A percentile compares a stretch with the other conserved stretches of the same genome.
Conservation (phyloP, 2,888 invertebrate genomes). For the Biston betularia region DNA sequence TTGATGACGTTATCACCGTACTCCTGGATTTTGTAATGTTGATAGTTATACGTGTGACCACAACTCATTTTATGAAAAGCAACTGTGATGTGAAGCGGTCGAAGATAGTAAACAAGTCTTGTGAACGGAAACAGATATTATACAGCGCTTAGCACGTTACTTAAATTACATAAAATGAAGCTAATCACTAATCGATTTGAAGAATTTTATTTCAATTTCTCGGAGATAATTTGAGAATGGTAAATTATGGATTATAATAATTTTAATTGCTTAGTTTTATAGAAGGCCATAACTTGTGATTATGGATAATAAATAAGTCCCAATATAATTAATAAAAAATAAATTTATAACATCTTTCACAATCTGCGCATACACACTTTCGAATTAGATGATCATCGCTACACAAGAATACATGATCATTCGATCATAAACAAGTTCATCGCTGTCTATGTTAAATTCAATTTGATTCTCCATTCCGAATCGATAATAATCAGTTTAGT, state of each 20-base stretch:
- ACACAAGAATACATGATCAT: neutral
- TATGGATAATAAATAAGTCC: conserved; percentile 16
- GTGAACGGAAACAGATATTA: too few relatives aligned
- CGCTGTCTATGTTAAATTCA: conserved; percentile 12
- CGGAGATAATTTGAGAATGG: conserved; percentile 6
- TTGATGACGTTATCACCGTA: too few relatives aligned
- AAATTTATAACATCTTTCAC: conserved; percentile 18
- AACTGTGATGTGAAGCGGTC: too few relatives aligned
- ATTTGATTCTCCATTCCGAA: conserved; percentile 38
- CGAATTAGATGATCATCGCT: conserved; percentile 32
- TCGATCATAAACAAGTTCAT: neutral
- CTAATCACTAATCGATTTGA: neutral
- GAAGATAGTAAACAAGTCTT: too few relatives aligned
- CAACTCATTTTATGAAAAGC: too few relatives aligned
- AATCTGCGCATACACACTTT: conserved; percentile 35
- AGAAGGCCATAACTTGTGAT: conserved; percentile 18
- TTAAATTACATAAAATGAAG: neutral
- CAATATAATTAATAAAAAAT: conserved; percentile 11
- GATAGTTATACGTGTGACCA: too few relatives aligned
- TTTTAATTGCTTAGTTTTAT: conserved; percentile 17
- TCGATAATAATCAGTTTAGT: conserved; percentile 40
- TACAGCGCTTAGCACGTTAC: too few relatives aligned
- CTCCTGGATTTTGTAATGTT: too few relatives aligned
- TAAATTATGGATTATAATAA: conserved; percentile 14
- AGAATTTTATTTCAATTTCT: conserved; percentile 9